Percentiles rank a stretch among this genome's conserved stretches.
These are phyloP conservation scores for Clamator glandarius DNA, from an alignment of 2,797 vertebrate genomes.

Conservation along the genomic window DNA sequence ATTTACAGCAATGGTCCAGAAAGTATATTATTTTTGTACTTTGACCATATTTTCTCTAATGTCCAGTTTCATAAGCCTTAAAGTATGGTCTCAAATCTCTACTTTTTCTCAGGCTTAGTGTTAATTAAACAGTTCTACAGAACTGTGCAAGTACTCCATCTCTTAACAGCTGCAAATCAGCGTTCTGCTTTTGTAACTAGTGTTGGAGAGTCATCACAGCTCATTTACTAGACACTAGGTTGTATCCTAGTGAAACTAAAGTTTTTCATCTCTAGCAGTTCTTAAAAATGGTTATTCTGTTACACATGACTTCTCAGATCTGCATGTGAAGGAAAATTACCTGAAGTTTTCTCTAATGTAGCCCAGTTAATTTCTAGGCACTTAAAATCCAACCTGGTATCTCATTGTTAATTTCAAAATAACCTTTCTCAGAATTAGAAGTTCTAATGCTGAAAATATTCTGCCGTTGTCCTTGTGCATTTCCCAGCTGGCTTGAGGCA, in stretches of 20 bases:
- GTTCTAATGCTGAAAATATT: neutral
- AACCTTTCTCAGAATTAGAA: neutral
- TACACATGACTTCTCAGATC: neutral
- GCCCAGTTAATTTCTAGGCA: neutral
- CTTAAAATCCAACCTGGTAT: neutral
- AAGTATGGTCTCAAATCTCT: neutral
- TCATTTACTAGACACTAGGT: neutral
- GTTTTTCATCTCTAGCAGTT: neutral
- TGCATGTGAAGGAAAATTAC: neutral
- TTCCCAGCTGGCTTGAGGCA: neutral
- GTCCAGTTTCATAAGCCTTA: neutral
- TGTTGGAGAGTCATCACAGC: neutral
- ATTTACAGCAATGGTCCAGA: conserved; percentile 16
- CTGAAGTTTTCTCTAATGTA: neutral
- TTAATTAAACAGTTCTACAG: neutral
- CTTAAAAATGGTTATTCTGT: neutral
- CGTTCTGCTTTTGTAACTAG: neutral
- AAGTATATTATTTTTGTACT: neutral
- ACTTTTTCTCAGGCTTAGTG: neutral
- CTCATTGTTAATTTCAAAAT: neutral
- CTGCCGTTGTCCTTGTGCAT: neutral
- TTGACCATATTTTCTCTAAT: neutral
- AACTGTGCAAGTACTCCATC: neutral
- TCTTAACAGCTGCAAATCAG: neutral
- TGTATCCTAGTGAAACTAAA: neutral